Evolutionary conservation across 2,113 vertebrate genomes (phyloP).

Genomic region (Channa maculata): DNA sequence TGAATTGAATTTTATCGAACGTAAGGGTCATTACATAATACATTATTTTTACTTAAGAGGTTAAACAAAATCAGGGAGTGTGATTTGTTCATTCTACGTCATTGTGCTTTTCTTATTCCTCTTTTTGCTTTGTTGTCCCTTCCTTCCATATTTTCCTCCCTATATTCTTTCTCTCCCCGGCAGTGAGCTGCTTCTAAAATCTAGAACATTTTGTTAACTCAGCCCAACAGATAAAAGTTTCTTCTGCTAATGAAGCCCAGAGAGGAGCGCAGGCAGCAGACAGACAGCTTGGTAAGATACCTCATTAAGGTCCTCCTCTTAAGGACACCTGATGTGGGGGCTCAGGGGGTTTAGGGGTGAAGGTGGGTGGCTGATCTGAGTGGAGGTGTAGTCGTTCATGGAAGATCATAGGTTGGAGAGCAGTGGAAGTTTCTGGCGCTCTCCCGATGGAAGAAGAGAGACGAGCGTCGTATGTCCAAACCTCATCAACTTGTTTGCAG

Average conservation of each 20-base stretch:
- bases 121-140: no score
- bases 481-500: not conserved
- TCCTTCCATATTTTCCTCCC: not conserved
- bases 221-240: not conserved
- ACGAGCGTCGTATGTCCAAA: conserved; percentile 14
- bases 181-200: not conserved
- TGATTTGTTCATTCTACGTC: not conserved
- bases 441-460: conserved; percentile 63
- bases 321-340: conserved; percentile 3
- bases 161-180: not conserved
- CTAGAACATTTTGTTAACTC: not conserved
- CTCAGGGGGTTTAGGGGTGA: no score
- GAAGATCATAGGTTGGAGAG: conserved; percentile 60
- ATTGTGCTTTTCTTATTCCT: not conserved
- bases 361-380: not conserved
- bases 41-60: no score
- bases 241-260: not conserved
- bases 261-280: not conserved
- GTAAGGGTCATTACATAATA: no score
- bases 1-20: no score
- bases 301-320: conserved; percentile 12
- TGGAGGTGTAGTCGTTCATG: conserved; percentile 37
- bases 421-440: conserved; percentile 39
- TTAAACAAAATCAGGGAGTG: not conserved
- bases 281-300: not conserved